Evolutionary conservation across 2,113 vertebrate species (phyloP).

Genomic region (Diadophis punctatus): DNA sequence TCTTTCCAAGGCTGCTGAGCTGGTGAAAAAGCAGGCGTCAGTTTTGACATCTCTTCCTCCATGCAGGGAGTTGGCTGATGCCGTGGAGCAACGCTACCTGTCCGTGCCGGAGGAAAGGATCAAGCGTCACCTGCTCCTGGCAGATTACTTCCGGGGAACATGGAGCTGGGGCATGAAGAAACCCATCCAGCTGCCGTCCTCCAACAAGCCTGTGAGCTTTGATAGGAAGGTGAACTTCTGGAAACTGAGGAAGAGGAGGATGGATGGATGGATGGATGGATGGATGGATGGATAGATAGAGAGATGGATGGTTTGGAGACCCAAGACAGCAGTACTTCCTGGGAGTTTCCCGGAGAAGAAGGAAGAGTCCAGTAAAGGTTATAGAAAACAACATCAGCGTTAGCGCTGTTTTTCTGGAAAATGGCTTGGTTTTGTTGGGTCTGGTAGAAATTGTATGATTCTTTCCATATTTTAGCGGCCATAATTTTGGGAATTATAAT

Average conservation of each 20-base stretch:
- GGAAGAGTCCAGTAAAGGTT: neutral
- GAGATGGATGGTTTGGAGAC: neutral
- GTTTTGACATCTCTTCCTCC: neutral
- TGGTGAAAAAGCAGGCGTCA: too few relatives aligned
- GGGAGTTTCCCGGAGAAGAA: neutral
- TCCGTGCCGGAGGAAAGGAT: constrained; percentile 46
- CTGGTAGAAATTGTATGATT: neutral
- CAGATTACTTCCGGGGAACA: constrained; percentile 76
- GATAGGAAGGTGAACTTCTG: constrained; percentile 75
- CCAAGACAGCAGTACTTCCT: neutral
- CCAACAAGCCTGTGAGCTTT: constrained; percentile 68
- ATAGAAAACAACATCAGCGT: neutral
- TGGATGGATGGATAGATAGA: neutral
- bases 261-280: neutral
- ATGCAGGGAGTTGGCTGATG: constrained; percentile 70
- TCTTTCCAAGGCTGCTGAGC: too few relatives aligned
- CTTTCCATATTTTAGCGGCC: neutral
- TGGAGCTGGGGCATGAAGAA: constrained; percentile 78
- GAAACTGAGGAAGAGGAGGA: neutral
- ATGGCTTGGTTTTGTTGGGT: neutral
- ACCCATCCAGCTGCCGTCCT: constrained; percentile 58
- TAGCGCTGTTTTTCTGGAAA: neutral
- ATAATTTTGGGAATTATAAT: neutral
- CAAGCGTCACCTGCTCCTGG: constrained; percentile 63
- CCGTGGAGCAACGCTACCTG: constrained; percentile 64